Evolutionary conservation across 2,113 vertebrate genomes (phyloP).

Genomic region (Probosciger aterrimus): DNA sequence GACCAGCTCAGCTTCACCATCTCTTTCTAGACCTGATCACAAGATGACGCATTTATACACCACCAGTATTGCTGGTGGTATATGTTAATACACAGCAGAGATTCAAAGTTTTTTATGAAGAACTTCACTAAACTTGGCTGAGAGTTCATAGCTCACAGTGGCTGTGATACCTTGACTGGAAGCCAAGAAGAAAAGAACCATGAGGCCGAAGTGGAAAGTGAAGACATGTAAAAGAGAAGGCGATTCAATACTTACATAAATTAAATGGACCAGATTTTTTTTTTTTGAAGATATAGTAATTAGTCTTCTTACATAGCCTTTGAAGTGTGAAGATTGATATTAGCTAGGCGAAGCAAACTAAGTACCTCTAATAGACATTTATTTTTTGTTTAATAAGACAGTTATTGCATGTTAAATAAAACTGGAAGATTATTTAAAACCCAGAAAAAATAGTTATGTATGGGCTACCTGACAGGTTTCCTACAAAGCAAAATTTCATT

Average conservation of each 20-base stretch:
- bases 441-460: neutral
- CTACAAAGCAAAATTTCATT: neutral
- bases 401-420: conserved; percentile 8
- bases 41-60: neutral
- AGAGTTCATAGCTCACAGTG: neutral
- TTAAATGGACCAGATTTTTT: neutral
- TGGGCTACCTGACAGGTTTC: neutral
- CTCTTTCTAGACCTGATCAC: neutral
- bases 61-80: neutral
- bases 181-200: neutral
- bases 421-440: neutral
- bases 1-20: neutral
- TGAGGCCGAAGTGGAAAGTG: neutral
- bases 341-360: neutral
- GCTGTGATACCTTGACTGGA: neutral
- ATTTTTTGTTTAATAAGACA: conserved; percentile 1
- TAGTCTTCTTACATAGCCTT: neutral
- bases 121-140: neutral
- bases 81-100: neutral
- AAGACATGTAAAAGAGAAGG: neutral
- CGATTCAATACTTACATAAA: neutral
- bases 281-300: neutral
- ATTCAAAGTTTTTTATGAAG: neutral
- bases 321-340: neutral
- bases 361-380: neutral